phyloP scores from a whole-genome alignment of 2,797 vertebrate genomes.

The Sebastes diploproa region DNA sequence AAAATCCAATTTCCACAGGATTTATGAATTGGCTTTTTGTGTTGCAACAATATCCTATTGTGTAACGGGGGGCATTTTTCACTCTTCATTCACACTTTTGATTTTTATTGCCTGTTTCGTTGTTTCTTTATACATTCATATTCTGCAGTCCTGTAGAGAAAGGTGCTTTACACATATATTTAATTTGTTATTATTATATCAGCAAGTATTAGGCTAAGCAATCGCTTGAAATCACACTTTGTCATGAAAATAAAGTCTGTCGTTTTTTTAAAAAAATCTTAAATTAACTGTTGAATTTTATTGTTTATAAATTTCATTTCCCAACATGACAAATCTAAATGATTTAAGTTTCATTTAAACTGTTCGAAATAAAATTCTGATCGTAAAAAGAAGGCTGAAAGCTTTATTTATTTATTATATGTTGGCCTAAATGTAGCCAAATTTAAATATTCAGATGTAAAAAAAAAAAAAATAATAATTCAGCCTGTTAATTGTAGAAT shows the following conservation, averaged over 20 bases:
- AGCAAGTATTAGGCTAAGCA: neutral
- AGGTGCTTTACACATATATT: neutral
- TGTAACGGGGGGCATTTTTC: neutral
- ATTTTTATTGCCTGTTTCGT: neutral
- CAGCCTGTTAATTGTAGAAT: neutral
- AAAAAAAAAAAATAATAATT: neutral
- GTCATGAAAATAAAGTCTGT: no score
- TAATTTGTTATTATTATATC: neutral
- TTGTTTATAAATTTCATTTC: neutral
- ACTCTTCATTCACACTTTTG: neutral
- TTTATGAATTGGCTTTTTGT: conserved; percentile 31
- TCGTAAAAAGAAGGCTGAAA: neutral
- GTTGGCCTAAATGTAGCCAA: neutral
- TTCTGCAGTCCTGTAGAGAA: neutral
- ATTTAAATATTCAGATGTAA: neutral
- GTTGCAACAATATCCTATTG: conserved; percentile 21
- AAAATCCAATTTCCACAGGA: conserved; percentile 42
- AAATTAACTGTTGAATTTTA: no score
- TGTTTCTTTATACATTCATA: neutral
- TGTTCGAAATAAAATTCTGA: neutral
- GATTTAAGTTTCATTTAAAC: neutral
- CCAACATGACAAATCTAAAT: neutral
- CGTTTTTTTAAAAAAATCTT: no score
- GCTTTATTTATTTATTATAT: neutral
- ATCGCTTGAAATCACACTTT: no score